Conservation (phyloP, 2,888 invertebrate genomes). For the Hirtodrosophila cameraria region DNA sequence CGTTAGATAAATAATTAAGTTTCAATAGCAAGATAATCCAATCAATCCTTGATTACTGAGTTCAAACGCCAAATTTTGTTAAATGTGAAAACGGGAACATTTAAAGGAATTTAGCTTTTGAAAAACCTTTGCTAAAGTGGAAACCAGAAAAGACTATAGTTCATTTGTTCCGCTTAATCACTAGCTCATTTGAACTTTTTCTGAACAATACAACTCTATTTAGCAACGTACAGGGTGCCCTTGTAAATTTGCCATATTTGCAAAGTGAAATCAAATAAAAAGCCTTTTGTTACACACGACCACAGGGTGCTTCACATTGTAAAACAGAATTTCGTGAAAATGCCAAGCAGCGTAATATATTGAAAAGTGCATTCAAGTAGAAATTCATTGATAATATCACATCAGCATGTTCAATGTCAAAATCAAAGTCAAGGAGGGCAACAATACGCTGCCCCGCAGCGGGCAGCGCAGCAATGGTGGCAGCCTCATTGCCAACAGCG, state of each 20-base stretch:
- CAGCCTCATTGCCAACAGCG: slow-evolving; percentile 6
- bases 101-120: too few species aligned
- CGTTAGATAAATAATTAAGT: too few species aligned
- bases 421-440: slow-evolving; percentile 84
- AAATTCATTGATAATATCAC: slow-evolving; percentile 26
- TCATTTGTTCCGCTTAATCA: too few species aligned
- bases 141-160: too few species aligned
- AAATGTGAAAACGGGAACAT: too few species aligned
- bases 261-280: slow-evolving; percentile 54
- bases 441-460: slow-evolving; percentile 82
- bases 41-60: too few species aligned
- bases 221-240: slow-evolving; percentile 20
- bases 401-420: slow-evolving; percentile 84
- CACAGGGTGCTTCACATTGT: slow-evolving; percentile 38
- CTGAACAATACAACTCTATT: too few species aligned
- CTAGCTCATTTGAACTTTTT: too few species aligned
- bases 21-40: too few species aligned
- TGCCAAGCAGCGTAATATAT: slow-evolving; percentile 56
- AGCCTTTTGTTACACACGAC: slow-evolving; percentile 15
- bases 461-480: slow-evolving; percentile 61
- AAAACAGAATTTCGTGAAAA: slow-evolving; percentile 25
- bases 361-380: slow-evolving; percentile 63
- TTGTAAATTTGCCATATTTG: slow-evolving; percentile 26
- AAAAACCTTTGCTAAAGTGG: too few species aligned
- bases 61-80: too few species aligned